These are phyloP conservation scores for Prunella strophiata DNA, from an alignment of 2,797 vertebrate species.

Conservation along the genomic window DNA sequence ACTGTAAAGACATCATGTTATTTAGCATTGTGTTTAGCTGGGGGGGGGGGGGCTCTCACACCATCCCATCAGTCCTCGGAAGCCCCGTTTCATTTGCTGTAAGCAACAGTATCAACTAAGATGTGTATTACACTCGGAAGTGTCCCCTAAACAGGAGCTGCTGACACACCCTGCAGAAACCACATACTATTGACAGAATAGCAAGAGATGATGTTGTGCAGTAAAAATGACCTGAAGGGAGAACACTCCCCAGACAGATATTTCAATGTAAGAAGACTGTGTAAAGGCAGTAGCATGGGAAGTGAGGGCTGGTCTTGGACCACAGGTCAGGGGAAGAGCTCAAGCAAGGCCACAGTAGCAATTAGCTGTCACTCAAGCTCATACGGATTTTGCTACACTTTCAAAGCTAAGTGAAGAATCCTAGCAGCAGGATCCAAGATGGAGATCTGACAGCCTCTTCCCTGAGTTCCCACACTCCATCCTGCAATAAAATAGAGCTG, in stretches of 20 bases:
- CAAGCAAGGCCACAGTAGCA: background rate
- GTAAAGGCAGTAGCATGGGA: background rate
- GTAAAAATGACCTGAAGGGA: background rate
- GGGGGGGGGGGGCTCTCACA: background rate
- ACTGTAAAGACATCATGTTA: background rate
- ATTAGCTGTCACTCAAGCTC: background rate
- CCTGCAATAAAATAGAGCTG: background rate
- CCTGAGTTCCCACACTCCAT: background rate
- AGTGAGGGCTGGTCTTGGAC: background rate
- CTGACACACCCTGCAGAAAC: background rate
- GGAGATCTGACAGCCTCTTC: background rate
- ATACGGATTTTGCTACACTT: background rate
- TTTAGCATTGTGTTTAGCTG: background rate
- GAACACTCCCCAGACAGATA: background rate
- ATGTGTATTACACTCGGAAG: background rate
- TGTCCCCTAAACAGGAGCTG: background rate
- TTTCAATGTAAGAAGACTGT: background rate
- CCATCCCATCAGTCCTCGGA: background rate
- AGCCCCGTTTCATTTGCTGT: background rate
- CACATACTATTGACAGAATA: accelerated
- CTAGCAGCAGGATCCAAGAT: background rate
- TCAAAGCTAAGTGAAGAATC: background rate
- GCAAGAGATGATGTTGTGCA: background rate
- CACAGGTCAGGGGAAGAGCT: background rate
- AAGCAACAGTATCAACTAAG: background rate